phyloP scores from a whole-genome alignment of 2,797 vertebrate species.

The Urophycis tenuis region DNA sequence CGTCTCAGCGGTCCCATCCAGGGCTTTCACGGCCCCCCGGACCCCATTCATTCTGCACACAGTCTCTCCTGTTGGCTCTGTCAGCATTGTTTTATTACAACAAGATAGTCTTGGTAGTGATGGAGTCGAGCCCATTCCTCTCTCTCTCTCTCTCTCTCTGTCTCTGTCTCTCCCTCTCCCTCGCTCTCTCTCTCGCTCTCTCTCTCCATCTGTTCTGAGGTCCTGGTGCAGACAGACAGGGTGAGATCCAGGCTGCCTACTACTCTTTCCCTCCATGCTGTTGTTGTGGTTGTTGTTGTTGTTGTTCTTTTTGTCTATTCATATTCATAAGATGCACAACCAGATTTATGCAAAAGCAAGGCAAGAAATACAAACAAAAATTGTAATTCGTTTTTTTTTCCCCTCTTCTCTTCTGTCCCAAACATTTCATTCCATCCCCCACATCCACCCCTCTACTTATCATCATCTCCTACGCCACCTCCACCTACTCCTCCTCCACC shows the following conservation, averaged over 20 bases:
- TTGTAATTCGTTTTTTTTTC: background rate
- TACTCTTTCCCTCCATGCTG: background rate
- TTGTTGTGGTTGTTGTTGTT: background rate
- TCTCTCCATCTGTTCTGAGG: slow-evolving; percentile 12
- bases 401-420: background rate
- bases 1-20: slow-evolving; percentile 32
- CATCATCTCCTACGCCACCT: too few relatives aligned
- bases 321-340: background rate
- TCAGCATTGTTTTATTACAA: slow-evolving; percentile 53
- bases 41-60: slow-evolving; percentile 46
- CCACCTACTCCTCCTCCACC: too few relatives aligned
- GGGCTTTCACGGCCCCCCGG: slow-evolving; percentile 22
- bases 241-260: slow-evolving; percentile 15
- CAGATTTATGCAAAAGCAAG: background rate
- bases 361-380: background rate
- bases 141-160: slow-evolving; percentile 35
- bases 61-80: slow-evolving; percentile 30
- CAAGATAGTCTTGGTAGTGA: slow-evolving; percentile 28
- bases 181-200: background rate
- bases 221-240: slow-evolving; percentile 20
- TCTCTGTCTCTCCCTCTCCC: slow-evolving; percentile 25
- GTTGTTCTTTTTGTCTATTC: background rate
- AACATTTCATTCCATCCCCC: background rate
- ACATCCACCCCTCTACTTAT: too few relatives aligned
- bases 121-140: slow-evolving; percentile 10